phyloP scores from a whole-genome alignment of 2,113 vertebrate species.

The Naja naja region DNA sequence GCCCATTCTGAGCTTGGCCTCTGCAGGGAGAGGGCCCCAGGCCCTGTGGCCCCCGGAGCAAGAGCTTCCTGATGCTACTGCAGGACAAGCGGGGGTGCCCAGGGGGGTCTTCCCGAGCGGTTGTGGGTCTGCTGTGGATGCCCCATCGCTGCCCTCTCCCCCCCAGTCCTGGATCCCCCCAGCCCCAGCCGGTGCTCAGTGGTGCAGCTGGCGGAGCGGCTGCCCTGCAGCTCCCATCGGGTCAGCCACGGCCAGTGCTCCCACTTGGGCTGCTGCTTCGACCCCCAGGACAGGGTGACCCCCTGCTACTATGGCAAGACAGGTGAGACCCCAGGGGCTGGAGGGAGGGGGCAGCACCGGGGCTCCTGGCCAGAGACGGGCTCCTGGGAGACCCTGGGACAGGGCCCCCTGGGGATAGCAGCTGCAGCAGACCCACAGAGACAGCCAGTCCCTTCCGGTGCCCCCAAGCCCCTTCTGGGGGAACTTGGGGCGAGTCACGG shows the following conservation, averaged over 20 bases:
- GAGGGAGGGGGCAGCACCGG: too few relatives aligned
- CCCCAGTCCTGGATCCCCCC: constrained; percentile 5
- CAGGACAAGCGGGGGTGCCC: neutral
- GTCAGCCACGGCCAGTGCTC: neutral
- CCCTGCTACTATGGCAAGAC: constrained; percentile 29
- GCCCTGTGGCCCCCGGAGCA: neutral
- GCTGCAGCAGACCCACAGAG: neutral
- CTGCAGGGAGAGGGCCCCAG: neutral
- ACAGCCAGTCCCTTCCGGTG: neutral
- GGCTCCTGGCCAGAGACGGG: neutral
- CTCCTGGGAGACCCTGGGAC: neutral
- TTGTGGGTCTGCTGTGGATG: neutral
- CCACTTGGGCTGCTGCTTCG: constrained; percentile 20
- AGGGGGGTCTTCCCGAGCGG: neutral
- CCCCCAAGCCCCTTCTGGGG: neutral
- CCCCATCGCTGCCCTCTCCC: neutral
- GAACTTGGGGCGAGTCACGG: neutral
- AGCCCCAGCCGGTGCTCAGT: neutral
- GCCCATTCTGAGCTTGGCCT: neutral
- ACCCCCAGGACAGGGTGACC: neutral
- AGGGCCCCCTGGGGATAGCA: accelerated
- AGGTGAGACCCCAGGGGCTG: neutral
- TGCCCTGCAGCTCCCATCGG: neutral
- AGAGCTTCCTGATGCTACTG: neutral
- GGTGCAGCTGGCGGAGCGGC: neutral